phyloP scores from a whole-genome alignment of 2,888 invertebrate species.

The Labia minor region DNA sequence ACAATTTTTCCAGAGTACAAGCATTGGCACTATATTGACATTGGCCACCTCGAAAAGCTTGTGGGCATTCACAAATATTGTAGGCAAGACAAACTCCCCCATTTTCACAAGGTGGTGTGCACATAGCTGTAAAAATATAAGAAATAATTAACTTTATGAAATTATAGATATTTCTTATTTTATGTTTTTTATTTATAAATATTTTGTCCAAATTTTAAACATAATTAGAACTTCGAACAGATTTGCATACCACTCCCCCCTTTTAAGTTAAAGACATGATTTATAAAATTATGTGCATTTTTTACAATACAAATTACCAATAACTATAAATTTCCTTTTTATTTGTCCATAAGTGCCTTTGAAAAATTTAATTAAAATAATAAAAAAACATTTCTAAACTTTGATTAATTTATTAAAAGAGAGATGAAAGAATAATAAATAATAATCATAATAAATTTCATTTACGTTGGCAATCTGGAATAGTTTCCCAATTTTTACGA shows the following conservation, averaged over 20 bases:
- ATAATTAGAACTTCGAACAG: too few species aligned
- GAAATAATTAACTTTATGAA: background rate
- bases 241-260: too few species aligned
- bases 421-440: too few species aligned
- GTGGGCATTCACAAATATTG: conserved; percentile 68
- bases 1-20: conserved; percentile 50
- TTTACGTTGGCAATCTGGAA: conserved; percentile 62
- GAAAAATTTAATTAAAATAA: conserved; percentile 15
- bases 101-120: conserved; percentile 62
- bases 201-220: too few species aligned
- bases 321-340: too few species aligned
- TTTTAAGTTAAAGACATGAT: too few species aligned
- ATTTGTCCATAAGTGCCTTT: too few species aligned
- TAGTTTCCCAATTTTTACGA: conserved; percentile 46
- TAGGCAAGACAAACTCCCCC: conserved; percentile 69
- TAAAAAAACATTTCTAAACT: conserved; percentile 13
- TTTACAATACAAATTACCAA: too few species aligned
- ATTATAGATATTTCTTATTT: background rate
- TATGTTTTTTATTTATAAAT: too few species aligned
- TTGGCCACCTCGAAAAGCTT: conserved; percentile 55
- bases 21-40: conserved; percentile 56
- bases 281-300: too few species aligned
- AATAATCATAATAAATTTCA: conserved; percentile 29
- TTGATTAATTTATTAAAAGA: conserved; percentile 16
- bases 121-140: conserved; percentile 42